Evolutionary conservation across 2,888 invertebrate genomes (phyloP).

Genomic region (Drosophila birchii): DNA sequence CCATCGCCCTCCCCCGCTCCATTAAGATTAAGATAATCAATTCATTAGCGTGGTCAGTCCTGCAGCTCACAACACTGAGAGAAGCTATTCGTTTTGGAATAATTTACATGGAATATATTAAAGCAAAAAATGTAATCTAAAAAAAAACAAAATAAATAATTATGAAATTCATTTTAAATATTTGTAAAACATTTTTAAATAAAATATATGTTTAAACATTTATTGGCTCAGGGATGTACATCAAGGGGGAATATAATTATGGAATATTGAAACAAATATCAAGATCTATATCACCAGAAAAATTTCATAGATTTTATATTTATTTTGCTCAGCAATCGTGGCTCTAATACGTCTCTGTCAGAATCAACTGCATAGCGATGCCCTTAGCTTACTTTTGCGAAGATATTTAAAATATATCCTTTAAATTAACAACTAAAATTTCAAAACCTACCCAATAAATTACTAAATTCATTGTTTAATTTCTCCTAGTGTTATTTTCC

Average conservation of each 20-base stretch:
- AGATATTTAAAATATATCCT: neutral
- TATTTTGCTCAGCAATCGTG: neutral
- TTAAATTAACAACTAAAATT: neutral
- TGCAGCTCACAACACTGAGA: constrained; percentile 9
- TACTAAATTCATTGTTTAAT: neutral
- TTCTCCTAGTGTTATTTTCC: constrained; percentile 20
- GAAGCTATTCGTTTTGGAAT: neutral
- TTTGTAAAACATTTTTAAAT: too few relatives aligned
- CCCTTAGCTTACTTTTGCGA: neutral
- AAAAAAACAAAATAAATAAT: neutral
- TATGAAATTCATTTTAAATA: neutral
- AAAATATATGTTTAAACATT: neutral
- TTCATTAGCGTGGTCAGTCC: constrained; percentile 64
- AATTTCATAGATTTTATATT: too few relatives aligned
- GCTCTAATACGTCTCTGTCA: fast-evolving
- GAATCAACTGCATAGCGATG: neutral
- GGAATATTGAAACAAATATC: too few relatives aligned
- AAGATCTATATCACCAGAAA: too few relatives aligned
- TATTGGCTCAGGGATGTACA: neutral
- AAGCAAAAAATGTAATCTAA: neutral
- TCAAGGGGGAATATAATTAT: too few relatives aligned
- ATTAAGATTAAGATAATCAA: constrained; percentile 74
- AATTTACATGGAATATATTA: neutral
- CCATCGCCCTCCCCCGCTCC: constrained; percentile 31
- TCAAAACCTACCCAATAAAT: neutral